These are phyloP conservation scores for Epsilonema sp. DNA, from an alignment of 2,888 invertebrate genomes.

Conservation along the genomic window DNA sequence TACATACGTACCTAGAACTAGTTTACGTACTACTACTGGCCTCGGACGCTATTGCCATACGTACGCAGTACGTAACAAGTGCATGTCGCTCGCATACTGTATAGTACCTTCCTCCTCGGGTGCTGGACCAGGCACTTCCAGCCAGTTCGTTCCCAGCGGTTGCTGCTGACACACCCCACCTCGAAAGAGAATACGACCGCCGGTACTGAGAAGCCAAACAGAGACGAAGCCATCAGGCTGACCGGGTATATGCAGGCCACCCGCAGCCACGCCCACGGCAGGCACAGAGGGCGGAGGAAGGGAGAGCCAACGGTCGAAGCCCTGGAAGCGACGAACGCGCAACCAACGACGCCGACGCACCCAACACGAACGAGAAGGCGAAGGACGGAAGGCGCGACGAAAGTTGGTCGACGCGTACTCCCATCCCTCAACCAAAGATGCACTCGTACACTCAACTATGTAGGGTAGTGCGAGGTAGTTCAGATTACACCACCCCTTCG, in stretches of 20 bases:
- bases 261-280: not conserved
- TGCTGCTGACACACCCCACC: not conserved
- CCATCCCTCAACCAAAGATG: not conserved
- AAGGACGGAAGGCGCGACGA: not conserved
- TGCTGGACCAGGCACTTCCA: not conserved
- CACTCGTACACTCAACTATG: not conserved
- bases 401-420: not conserved
- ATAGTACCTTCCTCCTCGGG: too few relatives aligned
- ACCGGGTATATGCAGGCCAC: not conserved
- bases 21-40: too few relatives aligned
- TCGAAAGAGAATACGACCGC: not conserved
- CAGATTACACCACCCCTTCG: too few relatives aligned
- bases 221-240: not conserved
- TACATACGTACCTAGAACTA: too few relatives aligned
- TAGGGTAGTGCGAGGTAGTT: too few relatives aligned
- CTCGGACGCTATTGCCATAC: too few relatives aligned
- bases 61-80: too few relatives aligned
- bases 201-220: not conserved
- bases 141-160: not conserved
- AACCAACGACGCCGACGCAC: not conserved
- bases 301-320: too few relatives aligned
- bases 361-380: not conserved
- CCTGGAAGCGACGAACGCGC: not conserved
- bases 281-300: too few relatives aligned
- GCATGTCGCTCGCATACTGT: too few relatives aligned